These are phyloP conservation scores for Intellagama lesueurii DNA, from an alignment of 2,797 vertebrate genomes.

Conservation along the genomic window DNA sequence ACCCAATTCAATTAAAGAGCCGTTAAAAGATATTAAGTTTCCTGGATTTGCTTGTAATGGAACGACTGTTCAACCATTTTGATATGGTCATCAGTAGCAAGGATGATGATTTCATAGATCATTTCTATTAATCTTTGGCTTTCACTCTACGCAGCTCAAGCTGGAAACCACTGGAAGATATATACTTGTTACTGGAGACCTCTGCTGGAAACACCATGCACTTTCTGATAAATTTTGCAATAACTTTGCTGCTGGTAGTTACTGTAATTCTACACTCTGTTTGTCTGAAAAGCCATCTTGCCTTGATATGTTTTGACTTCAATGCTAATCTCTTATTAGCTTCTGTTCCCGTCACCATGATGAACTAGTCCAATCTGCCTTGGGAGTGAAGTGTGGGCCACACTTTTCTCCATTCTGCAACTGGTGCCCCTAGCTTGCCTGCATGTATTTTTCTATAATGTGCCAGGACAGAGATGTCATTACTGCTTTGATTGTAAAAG, in stretches of 20 bases:
- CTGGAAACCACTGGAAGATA: constrained; percentile 29
- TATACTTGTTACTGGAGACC: constrained; percentile 9
- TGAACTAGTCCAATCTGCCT: constrained; percentile 56
- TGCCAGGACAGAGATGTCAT: neutral
- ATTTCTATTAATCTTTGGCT: constrained; percentile 3
- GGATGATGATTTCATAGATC: neutral
- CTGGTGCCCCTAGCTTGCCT: constrained; percentile 38
- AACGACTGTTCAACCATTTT: neutral
- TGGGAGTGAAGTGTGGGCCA: constrained; percentile 45
- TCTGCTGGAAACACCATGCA: constrained; percentile 29
- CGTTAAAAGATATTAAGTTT: neutral
- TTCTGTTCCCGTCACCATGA: constrained; percentile 55
- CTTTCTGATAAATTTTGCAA: constrained; percentile 44
- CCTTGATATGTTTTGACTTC: constrained; percentile 34
- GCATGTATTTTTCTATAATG: constrained; percentile 36
- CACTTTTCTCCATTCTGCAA: constrained; percentile 36
- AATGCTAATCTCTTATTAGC: constrained; percentile 58
- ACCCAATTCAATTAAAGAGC: neutral
- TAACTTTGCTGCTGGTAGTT: constrained; percentile 41
- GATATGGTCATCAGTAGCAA: neutral
- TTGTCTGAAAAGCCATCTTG: constrained; percentile 61
- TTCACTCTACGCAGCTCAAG: constrained; percentile 29
- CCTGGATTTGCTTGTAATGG: neutral
- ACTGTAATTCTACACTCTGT: constrained; percentile 51
- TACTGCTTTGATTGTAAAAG: constrained; percentile 29